Evolutionary conservation across 2,888 invertebrate species (phyloP).

Genomic region (Morinoia aosen): DNA sequence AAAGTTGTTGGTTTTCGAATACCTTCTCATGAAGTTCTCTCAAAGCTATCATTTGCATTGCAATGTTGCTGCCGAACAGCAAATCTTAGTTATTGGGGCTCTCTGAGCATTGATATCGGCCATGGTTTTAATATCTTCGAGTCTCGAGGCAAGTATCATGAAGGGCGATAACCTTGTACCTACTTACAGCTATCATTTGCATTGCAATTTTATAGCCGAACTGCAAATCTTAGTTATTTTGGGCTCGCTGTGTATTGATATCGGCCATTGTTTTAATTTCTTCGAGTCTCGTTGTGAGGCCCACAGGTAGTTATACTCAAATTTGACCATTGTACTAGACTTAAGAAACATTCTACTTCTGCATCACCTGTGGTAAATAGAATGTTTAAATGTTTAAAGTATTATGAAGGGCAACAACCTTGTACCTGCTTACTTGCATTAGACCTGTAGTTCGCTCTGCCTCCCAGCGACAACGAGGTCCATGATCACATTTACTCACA

Average conservation of each 20-base stretch:
- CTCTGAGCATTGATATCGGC: background rate
- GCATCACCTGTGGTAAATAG: too few species aligned
- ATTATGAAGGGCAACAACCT: background rate
- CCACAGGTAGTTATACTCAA: too few species aligned
- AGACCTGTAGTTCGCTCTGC: background rate
- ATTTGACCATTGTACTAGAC: too few species aligned
- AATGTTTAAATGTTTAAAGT: too few species aligned
- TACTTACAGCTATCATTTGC: background rate
- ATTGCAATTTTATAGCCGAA: background rate
- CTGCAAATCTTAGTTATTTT: background rate
- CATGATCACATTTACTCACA: background rate
- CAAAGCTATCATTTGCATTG: background rate
- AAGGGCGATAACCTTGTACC: background rate
- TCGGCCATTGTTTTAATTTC: background rate
- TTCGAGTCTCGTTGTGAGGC: background rate
- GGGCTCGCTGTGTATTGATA: background rate
- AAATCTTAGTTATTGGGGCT: background rate
- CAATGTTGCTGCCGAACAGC: background rate
- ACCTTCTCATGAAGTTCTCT: background rate
- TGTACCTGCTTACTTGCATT: background rate
- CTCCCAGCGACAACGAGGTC: background rate
- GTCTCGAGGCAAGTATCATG: background rate
- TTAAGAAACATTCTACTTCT: too few species aligned
- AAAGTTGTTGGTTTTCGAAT: background rate
- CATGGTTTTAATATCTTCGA: background rate